These are phyloP conservation scores for Cephus runcator DNA, from an alignment of 2,888 invertebrate species.

Conservation along the genomic window DNA sequence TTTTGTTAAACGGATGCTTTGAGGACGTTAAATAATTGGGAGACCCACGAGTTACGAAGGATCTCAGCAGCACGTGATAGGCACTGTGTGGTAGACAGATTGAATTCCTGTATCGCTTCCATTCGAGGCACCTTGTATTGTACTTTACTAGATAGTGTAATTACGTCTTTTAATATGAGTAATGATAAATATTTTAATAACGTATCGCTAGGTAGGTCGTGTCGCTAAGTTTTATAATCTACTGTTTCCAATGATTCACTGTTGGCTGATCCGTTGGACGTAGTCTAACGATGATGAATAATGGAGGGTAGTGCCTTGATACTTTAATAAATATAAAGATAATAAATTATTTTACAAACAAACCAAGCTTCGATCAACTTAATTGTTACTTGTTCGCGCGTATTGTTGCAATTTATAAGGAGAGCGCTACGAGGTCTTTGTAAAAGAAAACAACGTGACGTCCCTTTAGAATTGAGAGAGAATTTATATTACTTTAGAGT, in stretches of 20 bases:
- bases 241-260: slow-evolving; percentile 13
- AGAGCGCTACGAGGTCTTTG: no score
- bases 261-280: slow-evolving; percentile 5
- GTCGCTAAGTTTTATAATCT: slow-evolving; percentile 10
- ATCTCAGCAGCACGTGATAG: slow-evolving; percentile 22
- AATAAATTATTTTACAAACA: slow-evolving; percentile 62
- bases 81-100: not conserved
- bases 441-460: no score
- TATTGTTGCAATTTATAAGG: no score
- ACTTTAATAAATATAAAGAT: slow-evolving; percentile 46
- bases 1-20: not conserved
- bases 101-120: slow-evolving; percentile 1
- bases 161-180: slow-evolving; percentile 15
- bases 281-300: slow-evolving; percentile 5
- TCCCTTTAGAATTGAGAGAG: no score
- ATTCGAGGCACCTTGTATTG: slow-evolving; percentile 38
- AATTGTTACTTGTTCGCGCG: not conserved
- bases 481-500: slow-evolving; percentile 2
- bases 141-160: slow-evolving; percentile 21
- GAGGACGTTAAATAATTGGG: not conserved
- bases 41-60: slow-evolving; percentile 14
- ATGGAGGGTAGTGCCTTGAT: slow-evolving; percentile 57
- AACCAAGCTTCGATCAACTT: not conserved
- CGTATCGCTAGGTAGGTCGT: slow-evolving; percentile 24
- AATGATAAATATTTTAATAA: slow-evolving; percentile 27